Evolutionary conservation across 2,888 invertebrate species (phyloP).

Genomic region (Cryptocephalus moraei): DNA sequence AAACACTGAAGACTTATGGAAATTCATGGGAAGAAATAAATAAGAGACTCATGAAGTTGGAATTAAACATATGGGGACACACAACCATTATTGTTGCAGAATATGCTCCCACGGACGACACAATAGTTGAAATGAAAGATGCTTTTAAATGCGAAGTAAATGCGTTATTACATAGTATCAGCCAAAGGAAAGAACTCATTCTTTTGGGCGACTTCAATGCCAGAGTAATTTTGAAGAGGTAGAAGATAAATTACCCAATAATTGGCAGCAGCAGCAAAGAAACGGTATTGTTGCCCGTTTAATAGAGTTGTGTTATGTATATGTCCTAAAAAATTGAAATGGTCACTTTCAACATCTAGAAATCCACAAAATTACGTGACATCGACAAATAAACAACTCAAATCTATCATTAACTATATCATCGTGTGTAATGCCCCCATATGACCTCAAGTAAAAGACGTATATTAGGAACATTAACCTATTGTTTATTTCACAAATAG

Average conservation of each 20-base stretch:
- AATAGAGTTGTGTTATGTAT: too few species aligned
- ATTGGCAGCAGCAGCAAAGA: too few species aligned
- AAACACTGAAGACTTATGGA: background rate
- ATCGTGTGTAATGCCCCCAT: too few species aligned
- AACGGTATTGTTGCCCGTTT: too few species aligned
- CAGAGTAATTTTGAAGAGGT: background rate
- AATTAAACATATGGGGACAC: background rate
- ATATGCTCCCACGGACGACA: background rate
- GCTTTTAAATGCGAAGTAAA: slow-evolving; percentile 1
- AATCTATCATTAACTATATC: background rate
- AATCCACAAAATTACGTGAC: too few species aligned
- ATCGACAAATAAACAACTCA: too few species aligned
- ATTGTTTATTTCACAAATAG: too few species aligned
- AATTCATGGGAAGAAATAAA: background rate
- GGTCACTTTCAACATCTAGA: too few species aligned
- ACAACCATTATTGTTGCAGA: background rate
- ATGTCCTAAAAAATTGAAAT: too few species aligned
- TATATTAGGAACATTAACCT: too few species aligned
- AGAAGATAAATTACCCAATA: background rate
- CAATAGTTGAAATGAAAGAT: slow-evolving; percentile 1
- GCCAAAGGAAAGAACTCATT: background rate
- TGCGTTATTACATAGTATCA: background rate
- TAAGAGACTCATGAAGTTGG: slow-evolving; percentile 1
- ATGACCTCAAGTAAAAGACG: too few species aligned
- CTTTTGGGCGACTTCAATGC: background rate